Evolutionary conservation across 2,113 vertebrate genomes (phyloP), one percentile per base, ranked within the genome.

Genomic region (Alexandromys fortis): DNA sequence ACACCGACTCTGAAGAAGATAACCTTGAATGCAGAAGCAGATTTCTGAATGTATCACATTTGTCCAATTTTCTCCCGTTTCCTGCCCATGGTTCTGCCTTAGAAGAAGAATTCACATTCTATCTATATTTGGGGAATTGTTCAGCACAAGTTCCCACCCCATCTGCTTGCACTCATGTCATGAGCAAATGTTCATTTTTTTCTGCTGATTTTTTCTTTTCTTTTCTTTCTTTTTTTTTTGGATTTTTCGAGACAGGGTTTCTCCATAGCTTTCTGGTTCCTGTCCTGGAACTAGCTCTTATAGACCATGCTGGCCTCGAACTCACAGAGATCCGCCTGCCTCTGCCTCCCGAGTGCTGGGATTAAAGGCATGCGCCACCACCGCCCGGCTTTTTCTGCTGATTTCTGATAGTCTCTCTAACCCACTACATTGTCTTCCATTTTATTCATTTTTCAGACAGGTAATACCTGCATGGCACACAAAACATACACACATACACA

Each of bases 101-200:
- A 67, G 67, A 17, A 28, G 33, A 17, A 11, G 58, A 73, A n/a
- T 63, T 38, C 47, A 93, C 47, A 94, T 75, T 78, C n/a, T 87
- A 83, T 91, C 95, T 96, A 95, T 91, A 94, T 97, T 96, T 96
- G 89, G 91, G 92, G 38, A 89, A 94, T 79, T 96, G 94, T 97
- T 97, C 97, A 67, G 90, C 78, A 93, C 93, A 96, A 94, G 79
- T 92, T 97, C 95, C 52, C 83, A 93, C 52, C 92, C 93, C 95
- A 96, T 96, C 95, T 97, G 97, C 65, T 94, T 49, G 12, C 0
- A 35, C 68, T 91, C 75, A 24, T 92, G 86, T 91, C 83, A 95
- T 85, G 89, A 95, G 79, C 90, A 97, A 96, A 94, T 95, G 91
- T 95, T 96, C 93, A 79, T 11, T 14, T 82, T 19, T 94, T 58